Evolutionary conservation across 2,113 vertebrate genomes (phyloP).

Genomic region (Antidorcas marsupialis): DNA sequence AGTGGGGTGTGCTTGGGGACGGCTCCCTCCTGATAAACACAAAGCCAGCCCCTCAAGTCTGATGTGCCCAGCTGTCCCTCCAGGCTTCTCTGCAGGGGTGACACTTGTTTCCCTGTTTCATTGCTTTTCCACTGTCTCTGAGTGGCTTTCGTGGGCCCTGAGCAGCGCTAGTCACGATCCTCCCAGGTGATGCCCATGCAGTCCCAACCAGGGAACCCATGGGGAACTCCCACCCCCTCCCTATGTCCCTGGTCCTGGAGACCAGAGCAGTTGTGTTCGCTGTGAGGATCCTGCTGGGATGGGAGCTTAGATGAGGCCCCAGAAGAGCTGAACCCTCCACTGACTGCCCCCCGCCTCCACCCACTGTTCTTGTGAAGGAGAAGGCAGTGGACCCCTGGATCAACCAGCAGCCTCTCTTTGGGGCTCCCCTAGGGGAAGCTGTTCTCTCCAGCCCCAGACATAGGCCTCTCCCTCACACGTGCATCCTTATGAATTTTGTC

Average conservation of each 20-base stretch:
- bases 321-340: background rate
- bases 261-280: background rate
- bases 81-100: background rate
- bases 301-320: background rate
- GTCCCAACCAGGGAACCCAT: background rate
- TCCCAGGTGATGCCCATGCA: background rate
- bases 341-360: fast-evolving
- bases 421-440: background rate
- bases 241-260: background rate
- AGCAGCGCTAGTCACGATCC: fast-evolving
- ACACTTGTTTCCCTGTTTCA: background rate
- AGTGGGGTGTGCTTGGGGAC: background rate
- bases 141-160: fast-evolving
- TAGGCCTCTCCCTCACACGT: background rate
- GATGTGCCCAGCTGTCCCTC: background rate
- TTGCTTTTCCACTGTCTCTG: background rate
- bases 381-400: background rate
- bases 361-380: background rate
- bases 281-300: background rate
- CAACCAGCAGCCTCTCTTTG: background rate
- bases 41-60: background rate
- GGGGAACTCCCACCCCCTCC: background rate
- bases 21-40: background rate
- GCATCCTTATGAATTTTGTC: background rate
- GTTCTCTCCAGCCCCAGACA: background rate